These are phyloP conservation scores for Motacilla tschutschensis DNA, from an alignment of 2,113 vertebrate species.

Conservation along the genomic window DNA sequence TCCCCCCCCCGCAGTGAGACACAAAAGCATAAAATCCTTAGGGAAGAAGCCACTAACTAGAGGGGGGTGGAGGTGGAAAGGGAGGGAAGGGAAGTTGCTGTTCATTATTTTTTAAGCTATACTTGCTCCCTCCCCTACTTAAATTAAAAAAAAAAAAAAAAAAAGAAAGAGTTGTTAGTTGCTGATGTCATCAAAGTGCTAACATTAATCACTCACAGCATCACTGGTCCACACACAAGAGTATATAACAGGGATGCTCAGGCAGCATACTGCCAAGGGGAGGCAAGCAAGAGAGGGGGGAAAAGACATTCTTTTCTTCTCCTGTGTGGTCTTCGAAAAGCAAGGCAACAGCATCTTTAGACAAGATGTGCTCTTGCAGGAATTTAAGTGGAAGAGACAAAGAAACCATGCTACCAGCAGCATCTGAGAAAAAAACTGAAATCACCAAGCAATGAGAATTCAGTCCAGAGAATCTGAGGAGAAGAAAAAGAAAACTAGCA, in stretches of 20 bases:
- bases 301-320: not conserved
- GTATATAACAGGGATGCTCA: constrained; percentile 33
- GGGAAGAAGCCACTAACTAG: not conserved
- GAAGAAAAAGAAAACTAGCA: constrained; percentile 15
- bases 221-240: constrained; percentile 19
- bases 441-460: constrained; percentile 23
- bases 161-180: constrained; percentile 8
- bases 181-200: constrained; percentile 63
- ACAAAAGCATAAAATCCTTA: not conserved
- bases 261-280: not conserved
- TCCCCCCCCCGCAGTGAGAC: not conserved
- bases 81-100: not conserved
- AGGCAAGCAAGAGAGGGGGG: not conserved
- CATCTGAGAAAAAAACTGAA: not conserved
- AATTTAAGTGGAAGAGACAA: constrained; percentile 53
- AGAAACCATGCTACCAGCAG: constrained; percentile 29
- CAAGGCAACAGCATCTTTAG: constrained; percentile 31
- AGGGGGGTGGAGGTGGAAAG: not conserved
- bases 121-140: constrained; percentile 14
- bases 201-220: constrained; percentile 62
- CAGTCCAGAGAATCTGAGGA: not conserved
- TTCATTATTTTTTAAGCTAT: constrained; percentile 7
- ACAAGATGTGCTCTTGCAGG: constrained; percentile 16
- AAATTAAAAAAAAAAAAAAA: not conserved
- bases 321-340: constrained; percentile 23